Base-by-base conservation (phyloP, 2,797 vertebrate genomes). In the Adrianichthys oophorus region DNA sequence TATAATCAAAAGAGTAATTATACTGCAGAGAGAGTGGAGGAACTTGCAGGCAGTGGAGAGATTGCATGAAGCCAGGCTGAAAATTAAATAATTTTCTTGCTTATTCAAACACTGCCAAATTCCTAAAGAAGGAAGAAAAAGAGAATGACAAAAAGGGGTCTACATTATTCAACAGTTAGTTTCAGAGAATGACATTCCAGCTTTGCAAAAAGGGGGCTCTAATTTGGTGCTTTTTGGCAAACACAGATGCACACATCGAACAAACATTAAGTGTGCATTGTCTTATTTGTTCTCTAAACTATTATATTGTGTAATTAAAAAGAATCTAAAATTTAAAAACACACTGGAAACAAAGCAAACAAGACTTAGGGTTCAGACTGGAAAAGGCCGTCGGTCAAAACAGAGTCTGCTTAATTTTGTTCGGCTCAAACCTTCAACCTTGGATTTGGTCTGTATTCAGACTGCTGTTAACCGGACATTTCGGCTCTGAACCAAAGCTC, bases 151-250 rank as follows among this genome's bases (percentile, higher is more conserved):
- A 80, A 53, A 43, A 52, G 37, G 56, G 52, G 65, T 60, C 70
- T 81, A 65, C 82, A 84, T 85, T 80, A 84, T 87, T 83, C 54
- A 85, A 76, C 66, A 69, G 62, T 53, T 45, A n/a, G 61, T 65
- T 70, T 65, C 55, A 68, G 72, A 61, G 74, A 62, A 76, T 50
- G 29, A 52, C 69, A 74, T 58, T 49, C 68, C 52, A 58, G 69
- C 70, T 61, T 56, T 70, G 49, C 32, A 37, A 37, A 37, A 56
- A 61, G 68, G 68, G 41, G 48, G 7, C 44, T 65, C 62, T 82
- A 79, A 80, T 80, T 71, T 72, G 59, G n/a, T 56, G 62, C 72
- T 68, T 61, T 52, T 52, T 47, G 26, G 6, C 15, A 44, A 48
- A 65, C 59, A 60, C 42, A 49, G 41, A 69, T 46, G 57, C 26